Conservation (phyloP, 2,888 invertebrate genomes). For the Acheta domesticus region DNA sequence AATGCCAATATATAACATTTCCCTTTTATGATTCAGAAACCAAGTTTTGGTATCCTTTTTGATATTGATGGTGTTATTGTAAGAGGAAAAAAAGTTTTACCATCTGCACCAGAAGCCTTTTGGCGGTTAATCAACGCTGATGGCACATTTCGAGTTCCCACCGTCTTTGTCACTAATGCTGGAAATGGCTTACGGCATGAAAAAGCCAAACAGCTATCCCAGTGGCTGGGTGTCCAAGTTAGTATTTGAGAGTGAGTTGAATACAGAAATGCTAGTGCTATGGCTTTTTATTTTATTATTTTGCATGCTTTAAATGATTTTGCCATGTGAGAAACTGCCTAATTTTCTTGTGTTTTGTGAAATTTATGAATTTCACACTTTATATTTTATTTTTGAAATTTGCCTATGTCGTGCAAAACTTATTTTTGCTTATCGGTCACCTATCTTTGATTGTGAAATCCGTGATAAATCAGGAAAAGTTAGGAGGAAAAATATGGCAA, state of each 20-base stretch:
- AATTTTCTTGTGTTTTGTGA: not conserved
- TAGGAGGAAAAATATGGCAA: too few relatives aligned
- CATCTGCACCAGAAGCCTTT: slow-evolving; percentile 58
- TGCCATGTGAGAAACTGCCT: not conserved
- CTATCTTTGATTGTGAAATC: too few relatives aligned
- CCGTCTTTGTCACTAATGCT: slow-evolving; percentile 64
- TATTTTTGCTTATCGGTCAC: too few relatives aligned
- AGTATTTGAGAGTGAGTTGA: slow-evolving; percentile 30
- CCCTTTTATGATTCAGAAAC: slow-evolving; percentile 38
- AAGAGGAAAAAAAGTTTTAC: slow-evolving; percentile 57
- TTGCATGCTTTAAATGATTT: slow-evolving; percentile 23
- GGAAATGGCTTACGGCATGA: slow-evolving; percentile 57
- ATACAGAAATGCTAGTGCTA: not conserved
- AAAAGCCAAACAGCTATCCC: slow-evolving; percentile 58
- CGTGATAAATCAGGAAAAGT: too few relatives aligned
- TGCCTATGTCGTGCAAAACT: too few relatives aligned
- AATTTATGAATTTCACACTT: slow-evolving; percentile 20
- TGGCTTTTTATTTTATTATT: slow-evolving; percentile 19
- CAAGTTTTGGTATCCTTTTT: slow-evolving; percentile 60
- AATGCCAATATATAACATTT: not conserved
- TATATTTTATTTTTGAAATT: too few relatives aligned
- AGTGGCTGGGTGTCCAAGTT: slow-evolving; percentile 57
- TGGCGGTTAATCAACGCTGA: slow-evolving; percentile 51
- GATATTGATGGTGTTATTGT: slow-evolving; percentile 67
- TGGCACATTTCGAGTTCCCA: slow-evolving; percentile 58